phyloP scores from a whole-genome alignment of 2,888 invertebrate species.

The Pyrocoelia pectoralis region DNA sequence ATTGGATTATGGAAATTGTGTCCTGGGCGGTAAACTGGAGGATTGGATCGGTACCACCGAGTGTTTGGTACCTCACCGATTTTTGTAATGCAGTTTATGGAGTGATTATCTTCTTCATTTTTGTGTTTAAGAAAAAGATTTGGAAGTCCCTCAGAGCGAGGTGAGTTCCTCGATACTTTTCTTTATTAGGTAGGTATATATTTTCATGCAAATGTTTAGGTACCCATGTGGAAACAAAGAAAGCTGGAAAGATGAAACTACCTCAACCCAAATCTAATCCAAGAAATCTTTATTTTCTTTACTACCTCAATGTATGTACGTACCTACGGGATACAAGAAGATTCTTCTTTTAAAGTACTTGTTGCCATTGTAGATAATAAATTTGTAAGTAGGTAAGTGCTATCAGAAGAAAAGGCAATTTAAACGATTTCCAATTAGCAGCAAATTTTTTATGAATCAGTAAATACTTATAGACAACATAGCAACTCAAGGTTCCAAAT shows the following conservation, averaged over 20 bases:
- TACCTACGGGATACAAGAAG: no score
- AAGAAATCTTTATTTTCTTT: no score
- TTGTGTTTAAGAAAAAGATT: constrained; percentile 75
- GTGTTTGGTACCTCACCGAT: constrained; percentile 70
- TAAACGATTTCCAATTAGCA: no score
- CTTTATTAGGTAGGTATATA: no score
- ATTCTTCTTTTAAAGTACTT: no score
- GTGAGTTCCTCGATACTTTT: constrained; percentile 50
- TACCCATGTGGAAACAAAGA: background rate
- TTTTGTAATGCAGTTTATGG: constrained; percentile 74
- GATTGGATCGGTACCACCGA: constrained; percentile 53
- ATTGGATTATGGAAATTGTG: constrained; percentile 82
- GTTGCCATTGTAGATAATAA: no score
- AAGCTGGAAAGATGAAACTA: background rate
- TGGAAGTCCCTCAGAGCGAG: constrained; percentile 68
- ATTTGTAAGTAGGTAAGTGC: no score
- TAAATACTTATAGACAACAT: no score
- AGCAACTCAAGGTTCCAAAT: no score
- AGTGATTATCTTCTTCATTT: constrained; percentile 74
- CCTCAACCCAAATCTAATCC: background rate
- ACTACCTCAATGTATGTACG: no score
- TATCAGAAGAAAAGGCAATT: no score
- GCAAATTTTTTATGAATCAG: no score
- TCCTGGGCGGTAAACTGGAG: constrained; percentile 67
- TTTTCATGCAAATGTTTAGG: background rate